Evolutionary conservation across 2,797 vertebrate genomes (phyloP).

Genomic region (Falco columbarius): DNA sequence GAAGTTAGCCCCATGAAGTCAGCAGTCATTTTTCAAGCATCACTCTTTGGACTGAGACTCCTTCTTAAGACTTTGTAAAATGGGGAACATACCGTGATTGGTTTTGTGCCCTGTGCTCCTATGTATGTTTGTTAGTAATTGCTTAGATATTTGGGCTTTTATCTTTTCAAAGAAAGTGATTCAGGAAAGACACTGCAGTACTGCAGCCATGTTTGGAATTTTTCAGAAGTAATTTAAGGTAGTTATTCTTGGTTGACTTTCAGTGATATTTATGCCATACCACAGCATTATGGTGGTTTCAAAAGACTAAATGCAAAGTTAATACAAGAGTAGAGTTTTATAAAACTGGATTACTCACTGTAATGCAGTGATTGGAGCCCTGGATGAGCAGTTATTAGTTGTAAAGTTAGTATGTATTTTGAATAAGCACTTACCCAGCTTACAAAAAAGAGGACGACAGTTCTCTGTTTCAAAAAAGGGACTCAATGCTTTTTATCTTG

Average conservation of each 20-base stretch:
- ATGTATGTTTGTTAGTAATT: background rate
- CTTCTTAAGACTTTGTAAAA: background rate
- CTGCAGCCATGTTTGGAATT: background rate
- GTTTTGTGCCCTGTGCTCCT: background rate
- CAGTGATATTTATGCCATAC: background rate
- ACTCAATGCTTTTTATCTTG: background rate
- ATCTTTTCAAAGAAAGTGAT: background rate
- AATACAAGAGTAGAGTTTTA: background rate
- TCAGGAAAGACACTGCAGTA: background rate
- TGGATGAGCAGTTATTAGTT: background rate
- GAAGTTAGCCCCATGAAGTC: background rate
- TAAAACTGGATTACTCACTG: background rate
- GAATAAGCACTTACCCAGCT: background rate
- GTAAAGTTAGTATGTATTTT: background rate
- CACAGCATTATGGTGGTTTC: background rate
- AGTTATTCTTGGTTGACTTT: background rate
- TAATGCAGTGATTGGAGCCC: fast-evolving
- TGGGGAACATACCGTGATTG: background rate
- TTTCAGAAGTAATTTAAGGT: background rate
- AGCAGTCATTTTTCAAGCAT: background rate
- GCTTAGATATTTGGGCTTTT: background rate
- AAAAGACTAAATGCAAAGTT: background rate
- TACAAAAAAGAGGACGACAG: background rate
- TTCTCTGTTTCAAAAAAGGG: background rate
- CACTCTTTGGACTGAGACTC: background rate